Percentiles rank a stretch among this genome's conserved stretches.
phyloP scores from a whole-genome alignment of 2,888 invertebrate species.

The Caenorhabditis sp. region DNA sequence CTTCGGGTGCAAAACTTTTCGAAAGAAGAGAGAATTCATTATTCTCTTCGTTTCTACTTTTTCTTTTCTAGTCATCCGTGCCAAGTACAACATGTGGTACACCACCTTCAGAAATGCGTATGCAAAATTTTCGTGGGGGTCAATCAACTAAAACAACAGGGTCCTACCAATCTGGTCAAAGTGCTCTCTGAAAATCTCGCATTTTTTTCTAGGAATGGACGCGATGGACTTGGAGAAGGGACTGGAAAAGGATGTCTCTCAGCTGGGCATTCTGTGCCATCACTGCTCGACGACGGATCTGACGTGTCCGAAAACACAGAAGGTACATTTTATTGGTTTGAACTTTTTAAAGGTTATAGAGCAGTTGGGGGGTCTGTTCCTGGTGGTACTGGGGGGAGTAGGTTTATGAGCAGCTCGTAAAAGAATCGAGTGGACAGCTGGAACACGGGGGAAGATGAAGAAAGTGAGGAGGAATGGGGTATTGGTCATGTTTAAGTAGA shows the following conservation, averaged over 20 bases:
- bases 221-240: constrained; percentile 54
- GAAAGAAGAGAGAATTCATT: constrained; percentile 39
- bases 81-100: no score
- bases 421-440: neutral
- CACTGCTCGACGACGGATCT: constrained; percentile 73
- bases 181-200: neutral
- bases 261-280: constrained; percentile 72
- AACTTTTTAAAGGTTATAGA: neutral
- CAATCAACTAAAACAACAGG: constrained; percentile 9
- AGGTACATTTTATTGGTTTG: constrained; percentile 51
- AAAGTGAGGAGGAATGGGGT: no score
- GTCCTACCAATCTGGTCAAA: constrained; percentile 14
- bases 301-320: constrained; percentile 71
- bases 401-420: neutral
- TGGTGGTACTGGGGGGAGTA: neutral
- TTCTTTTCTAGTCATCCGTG: neutral
- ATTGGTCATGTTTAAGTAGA: no score
- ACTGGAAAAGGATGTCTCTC: constrained; percentile 66
- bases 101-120: no score
- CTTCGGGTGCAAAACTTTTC: constrained; percentile 2
- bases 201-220: constrained; percentile 50
- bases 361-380: neutral
- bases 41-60: constrained; percentile 1
- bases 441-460: neutral
- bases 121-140: constrained; percentile 6